phyloP scores from a whole-genome alignment of 1,140 invertebrate species.

The Euschistus heros region DNA sequence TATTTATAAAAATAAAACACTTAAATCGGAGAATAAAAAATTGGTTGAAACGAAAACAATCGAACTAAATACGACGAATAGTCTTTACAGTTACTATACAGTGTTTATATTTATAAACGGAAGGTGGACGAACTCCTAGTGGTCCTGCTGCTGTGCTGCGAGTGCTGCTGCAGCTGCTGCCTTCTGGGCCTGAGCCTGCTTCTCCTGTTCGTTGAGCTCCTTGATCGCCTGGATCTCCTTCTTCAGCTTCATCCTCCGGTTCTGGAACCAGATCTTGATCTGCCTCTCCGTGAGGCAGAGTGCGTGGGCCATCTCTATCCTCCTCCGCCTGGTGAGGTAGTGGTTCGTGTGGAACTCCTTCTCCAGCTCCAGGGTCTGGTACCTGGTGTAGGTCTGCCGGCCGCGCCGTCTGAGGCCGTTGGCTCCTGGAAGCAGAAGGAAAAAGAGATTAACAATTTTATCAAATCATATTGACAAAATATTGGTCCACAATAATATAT shows the following conservation, averaged over 20 bases:
- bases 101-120: not conserved
- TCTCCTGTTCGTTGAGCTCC: slow-evolving; percentile 93
- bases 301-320: slow-evolving; percentile 97
- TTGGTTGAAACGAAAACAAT: slow-evolving; percentile 12
- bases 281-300: slow-evolving; percentile 93
- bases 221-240: slow-evolving; percentile 97
- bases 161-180: slow-evolving; percentile 66
- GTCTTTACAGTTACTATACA: slow-evolving; percentile 2
- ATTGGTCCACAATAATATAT: no score
- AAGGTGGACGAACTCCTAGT: slow-evolving; percentile 17
- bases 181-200: slow-evolving; percentile 86
- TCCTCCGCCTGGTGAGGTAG: slow-evolving; percentile 92
- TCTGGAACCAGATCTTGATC: slow-evolving; percentile 99
- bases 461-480: no score
- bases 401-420: slow-evolving; percentile 85
- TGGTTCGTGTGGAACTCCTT: slow-evolving; percentile 99
- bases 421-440: slow-evolving; percentile 56
- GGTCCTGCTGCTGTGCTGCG: slow-evolving; percentile 43
- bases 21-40: slow-evolving; percentile 16
- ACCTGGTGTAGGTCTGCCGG: slow-evolving; percentile 94
- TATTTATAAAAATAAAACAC: slow-evolving; percentile 18
- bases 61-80: slow-evolving; percentile 11
- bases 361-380: slow-evolving; percentile 95
- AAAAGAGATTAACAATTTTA: not conserved
- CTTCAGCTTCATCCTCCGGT: slow-evolving; percentile 97